These are phyloP conservation scores for Cepaea hortensis DNA, from an alignment of 2,888 invertebrate species.

Conservation along the genomic window DNA sequence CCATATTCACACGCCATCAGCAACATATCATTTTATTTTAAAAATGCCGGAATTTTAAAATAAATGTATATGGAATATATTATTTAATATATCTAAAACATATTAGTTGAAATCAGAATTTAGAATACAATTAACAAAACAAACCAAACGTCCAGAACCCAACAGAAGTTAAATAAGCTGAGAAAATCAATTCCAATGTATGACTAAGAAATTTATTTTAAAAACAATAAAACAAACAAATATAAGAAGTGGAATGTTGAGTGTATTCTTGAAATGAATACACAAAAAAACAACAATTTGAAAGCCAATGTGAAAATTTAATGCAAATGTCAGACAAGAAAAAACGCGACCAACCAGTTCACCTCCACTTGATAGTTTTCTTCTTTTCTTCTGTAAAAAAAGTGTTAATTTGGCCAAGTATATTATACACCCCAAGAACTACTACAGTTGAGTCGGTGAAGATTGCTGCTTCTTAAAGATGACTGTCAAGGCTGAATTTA, in stretches of 20 bases:
- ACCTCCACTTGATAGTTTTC: constrained; percentile 1
- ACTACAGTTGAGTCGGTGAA: background rate
- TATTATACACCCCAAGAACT: background rate
- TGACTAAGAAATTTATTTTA: background rate
- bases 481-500: too few relatives aligned
- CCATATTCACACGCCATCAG: too few relatives aligned
- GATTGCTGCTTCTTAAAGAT: too few relatives aligned
- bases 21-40: too few relatives aligned
- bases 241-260: too few relatives aligned
- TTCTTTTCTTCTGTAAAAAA: constrained; percentile 16
- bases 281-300: too few relatives aligned
- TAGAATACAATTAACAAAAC: background rate
- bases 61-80: too few relatives aligned
- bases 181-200: background rate
- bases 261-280: too few relatives aligned
- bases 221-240: too few relatives aligned
- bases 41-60: too few relatives aligned
- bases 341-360: constrained; percentile 8
- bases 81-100: too few relatives aligned
- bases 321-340: background rate
- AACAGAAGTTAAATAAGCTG: background rate
- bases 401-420: background rate
- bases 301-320: too few relatives aligned
- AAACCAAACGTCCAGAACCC: background rate
- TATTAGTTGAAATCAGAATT: background rate